phyloP scores from a whole-genome alignment of 53 echinoderm and acorn worm species.

The Holothuria scabra region DNA sequence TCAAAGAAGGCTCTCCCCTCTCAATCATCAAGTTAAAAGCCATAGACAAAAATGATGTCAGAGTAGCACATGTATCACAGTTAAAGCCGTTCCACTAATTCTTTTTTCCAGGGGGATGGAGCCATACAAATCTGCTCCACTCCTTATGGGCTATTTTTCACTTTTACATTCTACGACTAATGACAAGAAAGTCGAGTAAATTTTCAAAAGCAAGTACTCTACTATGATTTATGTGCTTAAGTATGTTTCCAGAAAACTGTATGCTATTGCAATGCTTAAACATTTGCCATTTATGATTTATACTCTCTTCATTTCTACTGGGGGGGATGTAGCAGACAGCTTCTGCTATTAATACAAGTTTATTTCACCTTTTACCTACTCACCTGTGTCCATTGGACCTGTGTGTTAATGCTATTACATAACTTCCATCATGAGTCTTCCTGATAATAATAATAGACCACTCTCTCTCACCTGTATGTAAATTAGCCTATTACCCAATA shows the following conservation, averaged over 20 bases:
- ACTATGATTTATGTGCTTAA: too few species aligned
- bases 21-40: constrained; percentile 4
- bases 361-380: too few species aligned
- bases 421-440: too few species aligned
- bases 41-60: neutral
- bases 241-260: too few species aligned
- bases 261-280: too few species aligned
- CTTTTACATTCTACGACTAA: neutral
- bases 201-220: too few species aligned
- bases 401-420: too few species aligned
- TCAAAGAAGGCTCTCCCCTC: constrained; percentile 18
- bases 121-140: neutral
- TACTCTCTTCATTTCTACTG: constrained; percentile 12
- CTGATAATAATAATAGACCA: too few species aligned
- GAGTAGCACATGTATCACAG: constrained; percentile 16
- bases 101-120: neutral
- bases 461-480: too few species aligned
- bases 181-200: too few species aligned
- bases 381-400: too few species aligned
- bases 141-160: neutral
- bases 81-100: constrained; percentile 12
- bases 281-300: neutral
- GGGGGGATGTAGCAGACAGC: constrained; percentile 39
- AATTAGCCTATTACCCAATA: too few species aligned
- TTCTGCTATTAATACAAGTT: neutral